Percentiles rank a stretch among this genome's conserved stretches.
Evolutionary conservation across 2,888 invertebrate genomes (phyloP).

Genomic region (Abrostola triplasia): DNA sequence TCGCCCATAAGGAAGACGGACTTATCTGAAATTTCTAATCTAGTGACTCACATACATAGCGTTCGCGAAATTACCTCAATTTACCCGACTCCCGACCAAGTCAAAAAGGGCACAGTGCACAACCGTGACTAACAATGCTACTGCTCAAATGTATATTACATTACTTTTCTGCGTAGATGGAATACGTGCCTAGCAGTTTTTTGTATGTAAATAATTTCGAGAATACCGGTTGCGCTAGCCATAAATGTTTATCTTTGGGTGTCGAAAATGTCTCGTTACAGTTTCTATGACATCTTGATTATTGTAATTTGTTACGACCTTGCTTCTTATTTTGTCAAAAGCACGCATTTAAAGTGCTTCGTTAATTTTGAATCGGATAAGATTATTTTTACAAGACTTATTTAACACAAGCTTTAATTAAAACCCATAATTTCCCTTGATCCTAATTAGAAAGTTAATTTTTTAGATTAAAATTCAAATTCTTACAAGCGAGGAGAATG

Average conservation of each 20-base stretch:
- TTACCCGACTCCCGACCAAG: conserved; percentile 45
- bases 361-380: conserved; percentile 16
- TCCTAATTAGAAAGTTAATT: conserved; percentile 55
- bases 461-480: conserved; percentile 58
- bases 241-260: conserved; percentile 66
- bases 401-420: conserved; percentile 45
- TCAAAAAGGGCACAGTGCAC: conserved; percentile 60
- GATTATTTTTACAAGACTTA: conserved; percentile 14
- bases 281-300: conserved; percentile 65
- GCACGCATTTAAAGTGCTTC: conserved; percentile 8
- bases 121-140: conserved; percentile 54
- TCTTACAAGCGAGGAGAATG: conserved; percentile 43
- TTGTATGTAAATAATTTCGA: conserved; percentile 29
- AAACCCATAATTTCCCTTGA: conserved; percentile 42
- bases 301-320: conserved; percentile 52
- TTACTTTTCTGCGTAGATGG: conserved; percentile 34
- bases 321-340: conserved; percentile 29
- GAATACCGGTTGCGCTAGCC: conserved; percentile 58
- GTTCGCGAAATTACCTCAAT: conserved; percentile 74
- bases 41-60: conserved; percentile 72
- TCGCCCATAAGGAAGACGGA: conserved; percentile 79
- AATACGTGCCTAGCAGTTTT: conserved; percentile 41
- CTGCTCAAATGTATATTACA: conserved; percentile 38
- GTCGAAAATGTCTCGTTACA: conserved; percentile 63
- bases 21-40: conserved; percentile 84